Evolutionary conservation across 2,888 invertebrate species (phyloP).

Genomic region (Cataglyphis cursor): DNA sequence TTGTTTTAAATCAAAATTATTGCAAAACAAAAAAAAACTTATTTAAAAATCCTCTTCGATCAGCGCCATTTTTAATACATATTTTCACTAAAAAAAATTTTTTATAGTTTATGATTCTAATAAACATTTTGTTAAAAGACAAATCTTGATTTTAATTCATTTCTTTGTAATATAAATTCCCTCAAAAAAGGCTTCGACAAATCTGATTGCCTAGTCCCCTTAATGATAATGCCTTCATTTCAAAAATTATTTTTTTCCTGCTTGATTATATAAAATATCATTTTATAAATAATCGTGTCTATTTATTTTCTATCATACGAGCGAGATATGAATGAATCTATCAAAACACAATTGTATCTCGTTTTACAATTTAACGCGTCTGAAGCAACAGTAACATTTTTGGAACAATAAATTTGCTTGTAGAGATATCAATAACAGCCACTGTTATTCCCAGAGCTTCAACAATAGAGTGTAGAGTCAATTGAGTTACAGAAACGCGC

Average conservation of each 20-base stretch:
- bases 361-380: background rate
- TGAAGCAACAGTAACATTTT: background rate
- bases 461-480: slow-evolving; percentile 7
- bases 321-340: background rate
- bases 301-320: background rate
- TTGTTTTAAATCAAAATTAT: no score
- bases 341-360: background rate
- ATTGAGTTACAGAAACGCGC: slow-evolving; percentile 27
- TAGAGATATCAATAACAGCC: background rate
- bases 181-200: no score
- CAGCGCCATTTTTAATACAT: no score
- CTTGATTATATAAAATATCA: background rate
- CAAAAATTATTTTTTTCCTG: background rate
- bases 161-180: no score
- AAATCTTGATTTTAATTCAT: no score
- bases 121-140: no score
- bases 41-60: no score
- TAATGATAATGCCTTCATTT: no score
- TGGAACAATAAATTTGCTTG: background rate
- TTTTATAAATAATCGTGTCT: background rate
- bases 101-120: no score
- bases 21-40: no score
- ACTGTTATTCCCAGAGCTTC: slow-evolving; percentile 14
- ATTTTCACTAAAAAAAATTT: no score
- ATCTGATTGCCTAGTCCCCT: no score